phyloP scores from a whole-genome alignment of 2,113 vertebrate genomes.

The Odobenus rosmarus region DNA sequence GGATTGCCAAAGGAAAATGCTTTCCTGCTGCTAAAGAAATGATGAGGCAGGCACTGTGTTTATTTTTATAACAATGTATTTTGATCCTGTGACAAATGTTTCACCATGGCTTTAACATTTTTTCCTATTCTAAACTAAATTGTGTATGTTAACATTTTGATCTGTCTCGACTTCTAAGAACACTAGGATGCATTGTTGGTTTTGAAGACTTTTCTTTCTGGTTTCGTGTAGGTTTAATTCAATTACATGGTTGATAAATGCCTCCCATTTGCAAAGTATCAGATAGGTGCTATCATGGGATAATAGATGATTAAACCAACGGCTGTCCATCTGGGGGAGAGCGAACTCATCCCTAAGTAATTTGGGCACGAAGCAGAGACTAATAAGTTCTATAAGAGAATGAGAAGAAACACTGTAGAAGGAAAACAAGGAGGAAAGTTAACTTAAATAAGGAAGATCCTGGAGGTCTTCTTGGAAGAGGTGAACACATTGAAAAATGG shows the following conservation, averaged over 20 bases:
- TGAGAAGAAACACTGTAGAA: background rate
- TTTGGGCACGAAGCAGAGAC: slow-evolving; percentile 8
- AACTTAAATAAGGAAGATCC: slow-evolving; percentile 32
- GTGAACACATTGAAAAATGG: background rate
- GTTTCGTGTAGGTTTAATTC: slow-evolving; percentile 67
- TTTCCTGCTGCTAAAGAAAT: slow-evolving; percentile 77
- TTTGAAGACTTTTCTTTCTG: slow-evolving; percentile 63
- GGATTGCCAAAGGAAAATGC: slow-evolving; percentile 77
- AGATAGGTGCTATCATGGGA: background rate
- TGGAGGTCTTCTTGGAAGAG: slow-evolving; percentile 40
- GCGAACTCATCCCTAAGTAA: slow-evolving; percentile 3
- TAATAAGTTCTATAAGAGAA: background rate
- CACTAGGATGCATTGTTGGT: slow-evolving; percentile 59
- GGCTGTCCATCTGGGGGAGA: background rate
- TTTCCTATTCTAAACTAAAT: slow-evolving; percentile 77
- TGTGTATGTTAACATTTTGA: slow-evolving; percentile 76
- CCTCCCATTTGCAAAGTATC: slow-evolving; percentile 53
- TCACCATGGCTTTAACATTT: slow-evolving; percentile 72
- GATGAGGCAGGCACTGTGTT: slow-evolving; percentile 74
- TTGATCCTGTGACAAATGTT: slow-evolving; percentile 80
- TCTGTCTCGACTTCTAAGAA: slow-evolving; percentile 76
- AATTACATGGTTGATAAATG: slow-evolving; percentile 57
- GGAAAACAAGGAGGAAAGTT: background rate
- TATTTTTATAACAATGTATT: slow-evolving; percentile 79
- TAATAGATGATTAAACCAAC: slow-evolving; percentile 45